Percentiles rank a stretch among this genome's conserved stretches.
Conservation (phyloP, 2,888 invertebrate species). For the Ophion ellenae region DNA sequence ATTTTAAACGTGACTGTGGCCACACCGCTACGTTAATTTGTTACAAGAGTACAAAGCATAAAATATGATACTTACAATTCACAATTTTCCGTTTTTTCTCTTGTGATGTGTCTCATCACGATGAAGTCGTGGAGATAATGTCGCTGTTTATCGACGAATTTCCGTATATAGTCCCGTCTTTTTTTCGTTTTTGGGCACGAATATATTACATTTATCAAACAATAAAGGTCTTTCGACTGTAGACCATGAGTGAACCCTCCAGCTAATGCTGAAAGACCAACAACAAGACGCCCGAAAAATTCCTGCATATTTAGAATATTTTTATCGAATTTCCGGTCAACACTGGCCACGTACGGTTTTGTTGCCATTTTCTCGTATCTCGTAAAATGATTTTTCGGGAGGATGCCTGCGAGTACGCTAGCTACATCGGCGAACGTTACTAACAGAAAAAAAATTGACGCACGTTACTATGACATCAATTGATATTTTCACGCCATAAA, state of each 20-base stretch:
- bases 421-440: not conserved
- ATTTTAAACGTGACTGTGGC: too few species aligned
- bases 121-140: not conserved
- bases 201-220: not conserved
- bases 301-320: not conserved
- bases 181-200: not conserved
- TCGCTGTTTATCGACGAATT: not conserved
- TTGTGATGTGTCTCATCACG: not conserved
- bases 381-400: not conserved
- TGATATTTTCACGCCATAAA: not conserved
- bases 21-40: not conserved
- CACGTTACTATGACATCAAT: not conserved
- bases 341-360: not conserved
- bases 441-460: not conserved
- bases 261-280: not conserved
- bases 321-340: not conserved
- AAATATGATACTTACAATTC: not conserved
- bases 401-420: not conserved
- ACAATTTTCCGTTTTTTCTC: not conserved
- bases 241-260: not conserved
- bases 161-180: not conserved
- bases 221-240: not conserved
- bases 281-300: not conserved
- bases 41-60: not conserved
- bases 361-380: not conserved